A percentile compares a stretch with the other conserved stretches of the same genome.
phyloP scores from a whole-genome alignment of 2,113 vertebrate species.

The Agapornis roseicollis region DNA sequence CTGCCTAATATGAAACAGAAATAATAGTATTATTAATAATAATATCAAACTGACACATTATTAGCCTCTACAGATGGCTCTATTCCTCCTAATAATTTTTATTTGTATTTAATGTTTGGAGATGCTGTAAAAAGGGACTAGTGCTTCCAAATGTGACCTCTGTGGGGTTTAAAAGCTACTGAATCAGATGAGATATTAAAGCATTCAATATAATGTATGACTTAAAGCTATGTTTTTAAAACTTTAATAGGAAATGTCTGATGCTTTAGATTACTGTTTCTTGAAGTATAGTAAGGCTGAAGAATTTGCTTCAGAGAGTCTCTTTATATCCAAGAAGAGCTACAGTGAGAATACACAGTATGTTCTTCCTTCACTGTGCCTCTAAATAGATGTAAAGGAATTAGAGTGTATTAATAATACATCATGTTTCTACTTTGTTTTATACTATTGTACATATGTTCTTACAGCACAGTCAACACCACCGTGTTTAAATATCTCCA shows the following conservation, averaged over 20 bases:
- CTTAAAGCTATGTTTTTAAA: slow-evolving; percentile 79
- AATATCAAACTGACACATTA: slow-evolving; percentile 61
- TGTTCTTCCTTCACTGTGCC: slow-evolving; percentile 25
- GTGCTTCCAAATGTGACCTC: slow-evolving; percentile 80
- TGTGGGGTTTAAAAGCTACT: slow-evolving; percentile 78
- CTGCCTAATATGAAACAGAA: slow-evolving; percentile 64
- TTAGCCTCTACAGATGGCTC: slow-evolving; percentile 65
- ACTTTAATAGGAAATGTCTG: slow-evolving; percentile 76
- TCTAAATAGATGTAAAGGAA: slow-evolving; percentile 55
- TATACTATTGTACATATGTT: slow-evolving; percentile 64
- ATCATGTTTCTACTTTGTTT: slow-evolving; percentile 66
- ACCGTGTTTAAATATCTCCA: slow-evolving; percentile 40
- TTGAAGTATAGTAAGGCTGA: slow-evolving; percentile 67
- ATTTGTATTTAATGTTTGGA: slow-evolving; percentile 82
- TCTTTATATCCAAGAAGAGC: slow-evolving; percentile 66
- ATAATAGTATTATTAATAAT: slow-evolving; percentile 70
- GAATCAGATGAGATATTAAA: slow-evolving; percentile 78
- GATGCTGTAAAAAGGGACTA: slow-evolving; percentile 76
- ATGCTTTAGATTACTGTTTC: slow-evolving; percentile 69
- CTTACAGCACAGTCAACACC: slow-evolving; percentile 36
- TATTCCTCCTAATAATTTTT: slow-evolving; percentile 73
- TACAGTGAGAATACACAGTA: slow-evolving; percentile 24
- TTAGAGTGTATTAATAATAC: slow-evolving; percentile 54
- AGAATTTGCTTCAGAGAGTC: slow-evolving; percentile 69
- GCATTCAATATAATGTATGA: slow-evolving; percentile 72